These are phyloP conservation scores for Alviniconcha marisindica DNA, from an alignment of 1,140 invertebrate species.

Conservation along the genomic window DNA sequence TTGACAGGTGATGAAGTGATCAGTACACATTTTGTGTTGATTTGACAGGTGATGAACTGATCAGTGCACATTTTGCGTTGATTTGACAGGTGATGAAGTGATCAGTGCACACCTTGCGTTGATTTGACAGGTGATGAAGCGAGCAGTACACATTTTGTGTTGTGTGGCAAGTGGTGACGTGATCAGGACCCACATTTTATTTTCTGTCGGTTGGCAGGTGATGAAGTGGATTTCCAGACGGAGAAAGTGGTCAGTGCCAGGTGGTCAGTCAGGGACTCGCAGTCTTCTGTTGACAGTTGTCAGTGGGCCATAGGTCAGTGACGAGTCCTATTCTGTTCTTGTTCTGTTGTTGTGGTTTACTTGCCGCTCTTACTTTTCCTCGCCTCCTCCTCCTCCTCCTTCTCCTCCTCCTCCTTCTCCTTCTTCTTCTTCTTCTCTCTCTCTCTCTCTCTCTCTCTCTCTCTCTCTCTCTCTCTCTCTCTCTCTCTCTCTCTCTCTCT, in stretches of 20 bases:
- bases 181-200: too few species aligned
- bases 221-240: constrained; percentile 47
- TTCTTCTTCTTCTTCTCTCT: not conserved
- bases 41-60: too few species aligned
- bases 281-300: constrained; percentile 50
- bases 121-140: too few species aligned
- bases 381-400: too few species aligned
- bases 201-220: constrained; percentile 40
- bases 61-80: too few species aligned
- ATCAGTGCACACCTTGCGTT: too few species aligned
- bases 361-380: not conserved
- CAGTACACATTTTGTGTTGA: too few species aligned
- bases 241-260: constrained; percentile 41
- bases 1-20: too few species aligned
- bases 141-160: too few species aligned
- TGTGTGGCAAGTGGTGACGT: too few species aligned
- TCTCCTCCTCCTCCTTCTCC: not conserved
- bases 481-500: not conserved
- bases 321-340: not conserved
- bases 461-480: not conserved
- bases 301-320: constrained; percentile 53
- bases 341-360: too few species aligned
- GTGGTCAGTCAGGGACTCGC: constrained; percentile 45
- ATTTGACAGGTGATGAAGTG: too few species aligned
- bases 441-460: not conserved